Evolutionary conservation across 2,888 invertebrate genomes (phyloP).

Genomic region (Creontiades dilutus): DNA sequence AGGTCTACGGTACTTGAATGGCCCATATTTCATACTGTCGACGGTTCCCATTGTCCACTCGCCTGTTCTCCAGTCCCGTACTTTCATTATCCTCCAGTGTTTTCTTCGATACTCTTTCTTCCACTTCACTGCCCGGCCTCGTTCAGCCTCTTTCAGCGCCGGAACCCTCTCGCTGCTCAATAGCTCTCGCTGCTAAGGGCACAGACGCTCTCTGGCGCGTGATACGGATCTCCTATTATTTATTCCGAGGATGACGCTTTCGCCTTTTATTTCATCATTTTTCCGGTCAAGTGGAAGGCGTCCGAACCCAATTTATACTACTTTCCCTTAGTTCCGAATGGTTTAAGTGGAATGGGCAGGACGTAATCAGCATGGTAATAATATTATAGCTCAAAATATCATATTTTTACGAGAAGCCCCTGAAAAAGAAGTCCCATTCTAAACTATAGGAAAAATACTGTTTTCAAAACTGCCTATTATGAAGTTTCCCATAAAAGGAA

Average conservation of each 20-base stretch:
- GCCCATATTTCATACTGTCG: constrained; percentile 16
- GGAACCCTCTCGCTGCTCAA: background rate
- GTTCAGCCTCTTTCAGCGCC: constrained; percentile 14
- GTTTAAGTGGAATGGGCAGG: no score
- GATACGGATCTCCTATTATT: constrained; percentile 15
- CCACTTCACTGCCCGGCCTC: background rate
- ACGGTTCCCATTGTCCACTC: constrained; percentile 17
- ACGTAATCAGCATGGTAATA: no score
- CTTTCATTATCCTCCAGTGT: constrained; percentile 35
- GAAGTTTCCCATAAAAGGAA: no score
- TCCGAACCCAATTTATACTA: background rate
- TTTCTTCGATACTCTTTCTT: constrained; percentile 32
- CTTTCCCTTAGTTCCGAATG: background rate
- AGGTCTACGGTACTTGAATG: background rate
- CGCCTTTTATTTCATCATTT: background rate
- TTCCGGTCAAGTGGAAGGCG: background rate
- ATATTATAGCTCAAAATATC: no score
- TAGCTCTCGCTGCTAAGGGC: background rate
- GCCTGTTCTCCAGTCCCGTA: constrained; percentile 15
- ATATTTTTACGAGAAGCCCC: no score
- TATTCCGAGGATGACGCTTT: background rate
- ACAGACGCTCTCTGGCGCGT: constrained; percentile 15
- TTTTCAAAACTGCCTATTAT: no score
- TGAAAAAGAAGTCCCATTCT: no score
- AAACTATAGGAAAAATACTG: no score